These are phyloP conservation scores for Cebidichthys violaceus DNA, from an alignment of 2,113 vertebrate species.

Conservation along the genomic window DNA sequence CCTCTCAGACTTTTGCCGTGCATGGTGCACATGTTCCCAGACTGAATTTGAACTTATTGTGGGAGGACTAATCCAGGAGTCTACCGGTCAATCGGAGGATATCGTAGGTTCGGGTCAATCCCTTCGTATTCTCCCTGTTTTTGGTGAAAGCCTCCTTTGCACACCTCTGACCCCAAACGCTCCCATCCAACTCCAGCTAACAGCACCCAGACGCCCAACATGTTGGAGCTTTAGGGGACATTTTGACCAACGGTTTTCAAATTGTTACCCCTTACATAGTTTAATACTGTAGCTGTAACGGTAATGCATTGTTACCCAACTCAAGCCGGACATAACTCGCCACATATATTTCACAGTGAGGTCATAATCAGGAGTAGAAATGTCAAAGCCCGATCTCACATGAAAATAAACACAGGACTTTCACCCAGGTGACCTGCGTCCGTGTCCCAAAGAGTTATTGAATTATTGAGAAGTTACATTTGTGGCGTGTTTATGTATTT, in stretches of 20 bases:
- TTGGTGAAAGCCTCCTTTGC: neutral
- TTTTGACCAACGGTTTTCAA: neutral
- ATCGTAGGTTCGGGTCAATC: too few species aligned
- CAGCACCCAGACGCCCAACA: neutral
- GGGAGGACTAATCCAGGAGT: neutral
- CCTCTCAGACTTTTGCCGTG: neutral
- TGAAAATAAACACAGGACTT: too few species aligned
- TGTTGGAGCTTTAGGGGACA: neutral
- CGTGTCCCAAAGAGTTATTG: too few species aligned
- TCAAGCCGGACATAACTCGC: neutral
- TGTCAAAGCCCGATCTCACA: too few species aligned
- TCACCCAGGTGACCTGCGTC: too few species aligned
- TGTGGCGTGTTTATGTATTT: too few species aligned
- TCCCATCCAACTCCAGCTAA: too few species aligned
- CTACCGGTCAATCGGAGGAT: neutral
- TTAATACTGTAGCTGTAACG: neutral
- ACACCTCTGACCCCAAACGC: neutral
- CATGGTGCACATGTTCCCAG: neutral
- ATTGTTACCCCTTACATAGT: neutral
- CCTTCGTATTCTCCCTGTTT: neutral
- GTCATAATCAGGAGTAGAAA: neutral
- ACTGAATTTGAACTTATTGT: neutral
- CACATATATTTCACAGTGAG: neutral
- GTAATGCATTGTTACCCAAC: neutral
- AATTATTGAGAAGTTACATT: too few species aligned